A percentile compares a stretch with the other conserved stretches of the same genome.
Conservation (phyloP, 2,888 invertebrate species). For the Plebejus anna region DNA sequence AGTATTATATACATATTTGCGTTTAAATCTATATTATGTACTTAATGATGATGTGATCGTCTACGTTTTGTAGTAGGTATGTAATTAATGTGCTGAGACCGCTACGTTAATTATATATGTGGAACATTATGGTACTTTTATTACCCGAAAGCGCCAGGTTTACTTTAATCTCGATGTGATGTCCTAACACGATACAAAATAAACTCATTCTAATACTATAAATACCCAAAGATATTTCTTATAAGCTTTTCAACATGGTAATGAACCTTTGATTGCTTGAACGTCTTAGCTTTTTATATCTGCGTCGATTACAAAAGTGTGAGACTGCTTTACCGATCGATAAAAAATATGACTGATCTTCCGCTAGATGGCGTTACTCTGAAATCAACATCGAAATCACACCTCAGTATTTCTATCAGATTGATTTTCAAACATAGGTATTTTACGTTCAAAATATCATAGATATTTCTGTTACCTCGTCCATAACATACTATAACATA, state of each 20-base stretch:
- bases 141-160: not conserved
- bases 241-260: not conserved
- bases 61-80: conserved; percentile 25
- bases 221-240: conserved; percentile 8
- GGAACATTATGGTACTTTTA: conserved; percentile 9
- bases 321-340: not conserved
- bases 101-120: conserved; percentile 20
- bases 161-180: conserved; percentile 6
- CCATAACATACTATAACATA: not conserved
- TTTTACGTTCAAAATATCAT: too few species aligned
- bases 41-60: conserved; percentile 38
- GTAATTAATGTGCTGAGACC: conserved; percentile 11
- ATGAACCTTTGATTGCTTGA: not conserved
- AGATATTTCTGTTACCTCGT: not conserved
- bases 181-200: not conserved
- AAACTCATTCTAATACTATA: not conserved
- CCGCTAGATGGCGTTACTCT: not conserved
- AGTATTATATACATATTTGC: conserved; percentile 44
- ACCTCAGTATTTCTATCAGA: too few species aligned
- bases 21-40: conserved; percentile 34
- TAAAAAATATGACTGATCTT: not conserved
- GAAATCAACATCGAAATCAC: not conserved
- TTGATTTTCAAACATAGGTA: too few species aligned
- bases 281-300: conserved; percentile 8
- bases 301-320: not conserved